Percentiles rank a stretch among this genome's conserved stretches.
Evolutionary conservation across 1,140 invertebrate genomes (phyloP).

Genomic region (Euura lappo): DNA sequence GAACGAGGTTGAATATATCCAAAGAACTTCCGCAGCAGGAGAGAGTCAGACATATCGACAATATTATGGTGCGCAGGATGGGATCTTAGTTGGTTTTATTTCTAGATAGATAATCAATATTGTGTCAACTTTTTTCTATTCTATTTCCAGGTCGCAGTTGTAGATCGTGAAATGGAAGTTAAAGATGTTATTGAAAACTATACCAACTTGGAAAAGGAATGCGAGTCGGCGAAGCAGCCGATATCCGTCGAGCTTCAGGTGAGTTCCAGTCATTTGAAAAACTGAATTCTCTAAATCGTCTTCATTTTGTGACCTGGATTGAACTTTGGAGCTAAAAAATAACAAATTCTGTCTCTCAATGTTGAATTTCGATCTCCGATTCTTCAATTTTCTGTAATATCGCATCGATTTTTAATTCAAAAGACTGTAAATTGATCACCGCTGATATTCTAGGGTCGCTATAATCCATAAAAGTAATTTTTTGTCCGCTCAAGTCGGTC

Average conservation of each 20-base stretch:
- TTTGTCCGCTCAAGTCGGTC: neutral
- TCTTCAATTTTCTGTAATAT: neutral
- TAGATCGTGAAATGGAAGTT: slow-evolving; percentile 68
- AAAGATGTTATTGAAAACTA: slow-evolving; percentile 73
- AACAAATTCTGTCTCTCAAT: no score
- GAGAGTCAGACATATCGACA: slow-evolving; percentile 62
- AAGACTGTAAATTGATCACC: no score
- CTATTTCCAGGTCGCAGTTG: slow-evolving; percentile 54
- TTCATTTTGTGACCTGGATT: no score
- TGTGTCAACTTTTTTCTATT: slow-evolving; percentile 19
- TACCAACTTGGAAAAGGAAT: slow-evolving; percentile 70
- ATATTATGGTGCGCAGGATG: slow-evolving; percentile 63
- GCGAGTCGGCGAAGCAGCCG: slow-evolving; percentile 64
- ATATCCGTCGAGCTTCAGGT: slow-evolving; percentile 67
- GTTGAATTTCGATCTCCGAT: neutral
- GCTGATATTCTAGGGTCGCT: no score
- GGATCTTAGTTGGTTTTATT: slow-evolving; percentile 11
- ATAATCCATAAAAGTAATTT: no score
- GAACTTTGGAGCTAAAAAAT: no score
- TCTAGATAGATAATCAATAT: neutral
- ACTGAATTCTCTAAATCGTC: no score
- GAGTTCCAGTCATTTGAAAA: slow-evolving; percentile 29
- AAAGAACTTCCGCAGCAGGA: slow-evolving; percentile 60
- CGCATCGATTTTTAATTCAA: no score
- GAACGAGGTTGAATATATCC: slow-evolving; percentile 59